Evolutionary conservation across 1,140 invertebrate species (phyloP).

Genomic region (Leucophenga varia): DNA sequence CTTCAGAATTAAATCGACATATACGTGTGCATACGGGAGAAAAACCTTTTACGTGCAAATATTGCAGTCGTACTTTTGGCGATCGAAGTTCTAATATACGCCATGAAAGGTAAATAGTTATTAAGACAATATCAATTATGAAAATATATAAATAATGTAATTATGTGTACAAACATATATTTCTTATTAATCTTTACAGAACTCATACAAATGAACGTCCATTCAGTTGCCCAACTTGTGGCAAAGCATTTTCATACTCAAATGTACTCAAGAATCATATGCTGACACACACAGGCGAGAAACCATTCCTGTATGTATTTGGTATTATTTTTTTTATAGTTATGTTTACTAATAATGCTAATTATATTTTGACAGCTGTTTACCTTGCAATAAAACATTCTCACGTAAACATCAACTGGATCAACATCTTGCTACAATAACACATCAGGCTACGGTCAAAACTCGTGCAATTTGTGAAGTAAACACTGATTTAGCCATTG

Average conservation of each 20-base stretch:
- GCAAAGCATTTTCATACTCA: conserved; percentile 71
- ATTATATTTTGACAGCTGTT: conserved; percentile 25
- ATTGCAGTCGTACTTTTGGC: conserved; percentile 72
- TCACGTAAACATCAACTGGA: conserved; percentile 51
- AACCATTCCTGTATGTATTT: conserved; percentile 45
- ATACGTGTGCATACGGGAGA: conserved; percentile 50
- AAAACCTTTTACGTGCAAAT: conserved; percentile 68
- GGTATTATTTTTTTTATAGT: background rate
- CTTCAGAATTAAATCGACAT: conserved; percentile 44
- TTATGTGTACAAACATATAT: conserved; percentile 2
- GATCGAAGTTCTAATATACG: conserved; percentile 63
- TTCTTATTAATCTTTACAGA: conserved; percentile 14
- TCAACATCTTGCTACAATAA: conserved; percentile 48
- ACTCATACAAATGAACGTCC: conserved; percentile 76
- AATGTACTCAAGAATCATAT: conserved; percentile 66
- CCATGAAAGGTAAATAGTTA: conserved; percentile 58
- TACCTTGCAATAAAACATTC: conserved; percentile 52
- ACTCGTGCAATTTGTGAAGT: too few species aligned
- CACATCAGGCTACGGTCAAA: conserved; percentile 46
- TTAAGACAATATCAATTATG: too few species aligned
- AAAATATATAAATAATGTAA: too few species aligned
- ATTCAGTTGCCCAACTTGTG: conserved; percentile 69
- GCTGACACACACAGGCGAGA: conserved; percentile 54
- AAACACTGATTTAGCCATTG: too few species aligned
- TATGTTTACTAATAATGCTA: background rate